Percentiles rank a stretch among this genome's conserved stretches.
Conservation (phyloP, 2,888 invertebrate species). For the Microctonus brassicae region DNA sequence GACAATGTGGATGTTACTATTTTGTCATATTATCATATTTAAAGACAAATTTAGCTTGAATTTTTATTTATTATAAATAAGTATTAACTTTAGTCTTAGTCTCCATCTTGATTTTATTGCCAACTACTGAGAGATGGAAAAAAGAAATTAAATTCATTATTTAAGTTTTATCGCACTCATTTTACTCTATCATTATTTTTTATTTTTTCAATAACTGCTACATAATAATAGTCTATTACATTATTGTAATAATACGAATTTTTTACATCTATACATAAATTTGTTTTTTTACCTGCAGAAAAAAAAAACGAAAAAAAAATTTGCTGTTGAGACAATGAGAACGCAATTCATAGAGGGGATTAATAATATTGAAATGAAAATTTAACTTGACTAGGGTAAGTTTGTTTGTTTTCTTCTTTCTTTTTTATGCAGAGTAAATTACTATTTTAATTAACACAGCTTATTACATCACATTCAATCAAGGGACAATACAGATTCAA, state of each 20-base stretch:
- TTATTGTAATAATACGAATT: slow-evolving; percentile 27
- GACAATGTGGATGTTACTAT: too few relatives aligned
- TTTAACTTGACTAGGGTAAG: slow-evolving; percentile 26
- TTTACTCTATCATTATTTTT: neutral
- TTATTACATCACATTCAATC: slow-evolving; percentile 69
- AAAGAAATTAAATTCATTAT: neutral
- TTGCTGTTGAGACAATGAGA: neutral
- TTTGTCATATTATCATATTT: too few relatives aligned
- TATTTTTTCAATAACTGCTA: slow-evolving; percentile 17
- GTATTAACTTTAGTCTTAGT: too few relatives aligned
- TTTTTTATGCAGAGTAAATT: too few relatives aligned
- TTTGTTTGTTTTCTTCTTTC: slow-evolving; percentile 23
- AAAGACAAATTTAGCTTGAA: too few relatives aligned
- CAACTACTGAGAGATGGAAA: too few relatives aligned
- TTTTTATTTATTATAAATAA: too few relatives aligned
- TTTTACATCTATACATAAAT: slow-evolving; percentile 9
- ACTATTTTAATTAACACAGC: neutral
- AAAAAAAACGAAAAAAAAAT: neutral
- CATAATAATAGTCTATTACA: slow-evolving; percentile 26
- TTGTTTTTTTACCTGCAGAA: neutral
- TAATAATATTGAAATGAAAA: slow-evolving; percentile 2
- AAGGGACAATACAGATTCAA: slow-evolving; percentile 79
- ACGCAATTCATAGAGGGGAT: neutral
- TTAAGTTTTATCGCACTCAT: slow-evolving; percentile 1
- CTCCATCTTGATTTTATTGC: too few relatives aligned